A percentile compares a stretch with the other conserved stretches of the same genome.
phyloP scores from a whole-genome alignment of 2,797 vertebrate species.

The Cyclopterus lumpus region DNA sequence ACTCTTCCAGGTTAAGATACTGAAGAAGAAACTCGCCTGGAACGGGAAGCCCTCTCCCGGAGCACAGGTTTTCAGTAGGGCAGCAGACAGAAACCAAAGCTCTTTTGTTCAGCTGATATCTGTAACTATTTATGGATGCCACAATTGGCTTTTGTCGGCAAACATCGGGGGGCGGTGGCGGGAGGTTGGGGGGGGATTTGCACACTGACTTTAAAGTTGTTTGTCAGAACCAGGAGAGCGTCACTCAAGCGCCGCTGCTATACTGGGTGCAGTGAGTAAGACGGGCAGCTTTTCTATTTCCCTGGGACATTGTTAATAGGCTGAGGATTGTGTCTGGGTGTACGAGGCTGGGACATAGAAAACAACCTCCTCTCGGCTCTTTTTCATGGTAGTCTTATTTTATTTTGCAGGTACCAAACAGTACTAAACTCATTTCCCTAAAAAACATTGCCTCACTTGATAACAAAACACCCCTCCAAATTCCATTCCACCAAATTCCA shows the following conservation, averaged over 20 bases:
- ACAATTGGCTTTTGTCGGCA: conserved; percentile 81
- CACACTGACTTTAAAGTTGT: conserved; percentile 78
- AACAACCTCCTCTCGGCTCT: conserved; percentile 14
- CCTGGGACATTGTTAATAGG: conserved; percentile 62
- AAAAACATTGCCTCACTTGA: background rate
- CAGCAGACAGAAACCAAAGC: conserved; percentile 67
- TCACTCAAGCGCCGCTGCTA: conserved; percentile 65
- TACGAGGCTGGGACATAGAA: conserved; percentile 42
- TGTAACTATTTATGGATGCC: conserved; percentile 78
- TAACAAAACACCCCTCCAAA: background rate
- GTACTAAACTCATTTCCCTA: no score
- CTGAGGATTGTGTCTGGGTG: conserved; percentile 50
- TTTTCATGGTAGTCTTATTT: background rate
- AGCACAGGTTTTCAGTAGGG: conserved; percentile 58
- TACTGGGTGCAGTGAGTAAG: conserved; percentile 59
- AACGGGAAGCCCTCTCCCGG: conserved; percentile 14
- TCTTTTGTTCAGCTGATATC: conserved; percentile 76
- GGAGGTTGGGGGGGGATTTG: conserved; percentile 71
- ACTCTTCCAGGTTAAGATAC: conserved; percentile 55
- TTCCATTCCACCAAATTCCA: no score
- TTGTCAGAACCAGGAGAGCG: conserved; percentile 68
- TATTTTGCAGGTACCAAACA: no score
- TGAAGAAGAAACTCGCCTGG: conserved; percentile 7
- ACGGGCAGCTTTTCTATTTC: conserved; percentile 62
- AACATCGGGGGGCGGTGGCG: conserved; percentile 50